Evolutionary conservation across 2,888 invertebrate species (phyloP).

Genomic region (Sepioteuthis lessoniana): DNA sequence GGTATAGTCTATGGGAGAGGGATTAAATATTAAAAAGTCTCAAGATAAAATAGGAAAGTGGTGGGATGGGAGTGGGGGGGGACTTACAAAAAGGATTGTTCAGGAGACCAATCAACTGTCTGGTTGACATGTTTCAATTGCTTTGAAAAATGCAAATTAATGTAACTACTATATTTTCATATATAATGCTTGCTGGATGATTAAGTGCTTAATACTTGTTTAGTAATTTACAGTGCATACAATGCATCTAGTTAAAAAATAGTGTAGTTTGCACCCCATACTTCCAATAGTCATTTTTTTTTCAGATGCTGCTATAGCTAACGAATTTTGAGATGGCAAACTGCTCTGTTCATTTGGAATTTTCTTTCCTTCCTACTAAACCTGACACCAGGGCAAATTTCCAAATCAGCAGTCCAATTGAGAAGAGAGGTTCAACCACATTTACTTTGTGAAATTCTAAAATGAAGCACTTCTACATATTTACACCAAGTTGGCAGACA

Average conservation of each 20-base stretch:
- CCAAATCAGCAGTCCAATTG: neutral
- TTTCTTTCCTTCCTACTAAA: neutral
- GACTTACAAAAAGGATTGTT: neutral
- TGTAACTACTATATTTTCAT: neutral
- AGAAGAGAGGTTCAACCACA: neutral
- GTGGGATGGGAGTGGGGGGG: neutral
- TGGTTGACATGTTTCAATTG: slow-evolving; percentile 8
- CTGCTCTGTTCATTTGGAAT: neutral
- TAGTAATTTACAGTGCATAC: neutral
- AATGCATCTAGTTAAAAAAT: neutral
- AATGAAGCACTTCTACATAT: slow-evolving; percentile 33
- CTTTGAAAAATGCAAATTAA: neutral
- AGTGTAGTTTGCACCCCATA: neutral
- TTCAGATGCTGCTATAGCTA: neutral
- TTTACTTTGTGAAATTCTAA: neutral
- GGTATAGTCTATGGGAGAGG: neutral
- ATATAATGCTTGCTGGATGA: neutral
- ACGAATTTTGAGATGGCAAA: neutral
- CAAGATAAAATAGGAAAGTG: no score
- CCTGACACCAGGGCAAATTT: neutral
- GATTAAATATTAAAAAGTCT: no score
- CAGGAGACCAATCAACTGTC: neutral
- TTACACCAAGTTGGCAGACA: neutral
- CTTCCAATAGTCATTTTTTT: neutral
- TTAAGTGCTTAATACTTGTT: neutral